Percentiles rank a stretch among this genome's conserved stretches.
These are phyloP conservation scores for Sitophilus oryzae DNA, from an alignment of 1,140 invertebrate species.

Conservation along the genomic window DNA sequence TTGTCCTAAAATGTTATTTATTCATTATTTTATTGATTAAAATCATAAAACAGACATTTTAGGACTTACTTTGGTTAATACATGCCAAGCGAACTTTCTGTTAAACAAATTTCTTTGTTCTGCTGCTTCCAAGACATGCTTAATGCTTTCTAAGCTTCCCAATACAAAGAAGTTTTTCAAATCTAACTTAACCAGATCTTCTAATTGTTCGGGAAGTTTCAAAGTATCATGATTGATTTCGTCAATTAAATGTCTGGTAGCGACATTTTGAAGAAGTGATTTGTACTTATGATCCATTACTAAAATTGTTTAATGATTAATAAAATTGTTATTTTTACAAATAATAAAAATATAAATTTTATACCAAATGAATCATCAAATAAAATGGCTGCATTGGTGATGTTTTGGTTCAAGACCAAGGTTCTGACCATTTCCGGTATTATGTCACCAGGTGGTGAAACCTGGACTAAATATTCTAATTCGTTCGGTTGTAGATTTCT, in stretches of 20 bases:
- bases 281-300: slow-evolving; percentile 92
- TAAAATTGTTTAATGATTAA: slow-evolving; percentile 37
- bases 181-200: slow-evolving; percentile 68
- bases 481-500: slow-evolving; percentile 61
- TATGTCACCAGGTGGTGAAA: slow-evolving; percentile 78
- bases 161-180: slow-evolving; percentile 85
- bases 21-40: no score
- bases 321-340: neutral
- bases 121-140: slow-evolving; percentile 54
- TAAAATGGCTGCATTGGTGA: slow-evolving; percentile 84
- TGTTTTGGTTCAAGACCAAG: slow-evolving; percentile 72
- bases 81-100: slow-evolving; percentile 59
- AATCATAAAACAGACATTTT: neutral
- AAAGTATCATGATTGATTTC: slow-evolving; percentile 50
- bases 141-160: slow-evolving; percentile 63
- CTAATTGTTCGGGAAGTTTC: slow-evolving; percentile 58
- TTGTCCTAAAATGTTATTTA: slow-evolving; percentile 53
- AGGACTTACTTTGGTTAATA: slow-evolving; percentile 49
- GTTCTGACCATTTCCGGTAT: slow-evolving; percentile 75
- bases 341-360: neutral
- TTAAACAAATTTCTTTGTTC: slow-evolving; percentile 36
- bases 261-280: slow-evolving; percentile 78
- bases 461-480: slow-evolving; percentile 62
- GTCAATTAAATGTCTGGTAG: slow-evolving; percentile 77
- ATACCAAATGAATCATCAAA: slow-evolving; percentile 81